phyloP scores from a whole-genome alignment of 2,113 vertebrate species.

The Ophthalmolycus amberensis region DNA sequence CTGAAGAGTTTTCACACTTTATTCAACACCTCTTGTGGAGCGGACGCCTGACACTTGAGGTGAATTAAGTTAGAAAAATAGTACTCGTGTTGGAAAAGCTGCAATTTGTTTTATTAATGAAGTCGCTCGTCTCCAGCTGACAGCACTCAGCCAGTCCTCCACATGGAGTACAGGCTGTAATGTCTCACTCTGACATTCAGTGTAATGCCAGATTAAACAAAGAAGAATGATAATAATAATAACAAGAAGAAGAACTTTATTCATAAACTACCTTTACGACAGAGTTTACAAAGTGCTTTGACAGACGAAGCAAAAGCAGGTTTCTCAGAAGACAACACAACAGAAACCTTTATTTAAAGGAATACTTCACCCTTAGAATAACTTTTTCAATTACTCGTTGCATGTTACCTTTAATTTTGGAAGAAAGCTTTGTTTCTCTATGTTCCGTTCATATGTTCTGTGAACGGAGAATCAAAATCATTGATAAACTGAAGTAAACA shows the following conservation, averaged over 20 bases:
- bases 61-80: not conserved
- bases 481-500: no score
- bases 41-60: constrained; percentile 4
- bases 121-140: not conserved
- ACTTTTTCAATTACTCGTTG: not conserved
- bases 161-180: not conserved
- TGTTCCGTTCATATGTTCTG: no score
- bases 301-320: not conserved
- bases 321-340: not conserved
- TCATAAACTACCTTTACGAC: not conserved
- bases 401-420: no score
- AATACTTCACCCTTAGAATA: not conserved
- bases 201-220: not conserved
- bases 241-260: not conserved
- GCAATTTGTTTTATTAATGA: constrained; percentile 4
- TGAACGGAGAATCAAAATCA: no score
- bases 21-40: not conserved
- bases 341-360: not conserved
- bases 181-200: not conserved
- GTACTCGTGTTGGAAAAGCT: not conserved
- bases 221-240: not conserved
- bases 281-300: not conserved
- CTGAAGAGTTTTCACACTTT: constrained; percentile 6
- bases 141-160: not conserved
- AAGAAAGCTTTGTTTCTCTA: no score